Evolutionary conservation across 2,888 invertebrate species (phyloP), one percentile per base, ranked within the genome.

Genomic region (Tenthredo scrophulariae): DNA sequence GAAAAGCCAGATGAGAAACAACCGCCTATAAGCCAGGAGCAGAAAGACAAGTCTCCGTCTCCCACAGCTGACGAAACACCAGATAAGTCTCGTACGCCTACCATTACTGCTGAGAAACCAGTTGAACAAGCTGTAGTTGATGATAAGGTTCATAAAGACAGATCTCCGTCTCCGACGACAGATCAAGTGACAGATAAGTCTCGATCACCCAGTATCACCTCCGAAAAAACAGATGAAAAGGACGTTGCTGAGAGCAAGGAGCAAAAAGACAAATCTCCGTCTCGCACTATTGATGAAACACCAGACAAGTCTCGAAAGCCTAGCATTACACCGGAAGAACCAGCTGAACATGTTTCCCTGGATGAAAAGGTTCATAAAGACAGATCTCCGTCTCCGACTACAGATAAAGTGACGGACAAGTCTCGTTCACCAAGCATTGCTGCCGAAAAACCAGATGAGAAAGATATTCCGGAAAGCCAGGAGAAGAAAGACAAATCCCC

Each of bases 41-140:
- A 33, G 3, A 62, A 62, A 26, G 80, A 80, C n/a, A 80, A 37
- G 26, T 80, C 80, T 22, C 62, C 80, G n/a, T 40, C 80, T 29
- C 80, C 80, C 29, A 62, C 22, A 33, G 85, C 84, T 84, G 87
- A 84, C n/a, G 70, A 83, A 80, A 26, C 40, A 13, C 84, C 86
- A 22, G 87, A 88, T 29, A 84, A 86, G 67, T 62, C 80, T 54
- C 86, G 87, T 79, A 87, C 88, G n/a, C 86, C 88, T 26, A 89
- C 88, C 79, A 86, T 77, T 15, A 18, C 40, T 10, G 15, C 67
- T 22, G 83, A 83, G 9, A 83, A 83, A 67, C 15, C 46, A 43
- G 15, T 5, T 15, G 82, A 62, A 2, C 22, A 82, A 22, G 43
- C 10, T 37, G 37, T 40, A 7, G 10, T 15, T 33, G 6, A 58